phyloP scores from a whole-genome alignment of 1,140 invertebrate genomes.

The silkworm (Bombyx mori) region DNA sequence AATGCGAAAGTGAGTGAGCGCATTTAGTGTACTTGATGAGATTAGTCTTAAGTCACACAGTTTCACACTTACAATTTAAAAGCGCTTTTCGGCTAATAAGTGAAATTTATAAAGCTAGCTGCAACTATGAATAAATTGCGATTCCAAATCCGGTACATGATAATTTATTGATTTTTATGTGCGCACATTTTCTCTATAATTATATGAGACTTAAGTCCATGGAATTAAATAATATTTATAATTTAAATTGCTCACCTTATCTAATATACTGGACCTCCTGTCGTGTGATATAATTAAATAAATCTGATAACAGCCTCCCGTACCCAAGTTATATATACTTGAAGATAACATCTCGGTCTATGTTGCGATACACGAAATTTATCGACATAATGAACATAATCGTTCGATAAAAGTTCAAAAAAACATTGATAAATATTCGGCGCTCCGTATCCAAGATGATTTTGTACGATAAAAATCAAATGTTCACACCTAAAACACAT shows the following conservation, averaged over 20 bases:
- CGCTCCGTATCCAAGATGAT: background rate
- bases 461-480: too few relatives aligned
- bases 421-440: constrained; percentile 6
- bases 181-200: too few relatives aligned
- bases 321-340: constrained; percentile 23
- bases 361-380: constrained; percentile 10
- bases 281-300: background rate
- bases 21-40: too few relatives aligned
- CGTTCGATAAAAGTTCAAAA: constrained; percentile 11
- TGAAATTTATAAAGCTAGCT: background rate
- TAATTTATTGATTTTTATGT: background rate
- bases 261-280: background rate
- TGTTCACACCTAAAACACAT: too few relatives aligned
- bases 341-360: constrained; percentile 14
- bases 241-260: constrained; percentile 9
- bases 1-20: too few relatives aligned
- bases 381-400: constrained; percentile 18
- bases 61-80: too few relatives aligned
- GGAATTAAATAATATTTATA: background rate
- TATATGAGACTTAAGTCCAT: too few relatives aligned
- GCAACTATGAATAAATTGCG: background rate
- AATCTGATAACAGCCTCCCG: constrained; percentile 13
- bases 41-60: too few relatives aligned
- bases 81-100: too few relatives aligned
- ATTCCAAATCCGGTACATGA: background rate